Evolutionary conservation across 1,140 invertebrate genomes (phyloP).

Genomic region (Pseudomyrmex sp.): DNA sequence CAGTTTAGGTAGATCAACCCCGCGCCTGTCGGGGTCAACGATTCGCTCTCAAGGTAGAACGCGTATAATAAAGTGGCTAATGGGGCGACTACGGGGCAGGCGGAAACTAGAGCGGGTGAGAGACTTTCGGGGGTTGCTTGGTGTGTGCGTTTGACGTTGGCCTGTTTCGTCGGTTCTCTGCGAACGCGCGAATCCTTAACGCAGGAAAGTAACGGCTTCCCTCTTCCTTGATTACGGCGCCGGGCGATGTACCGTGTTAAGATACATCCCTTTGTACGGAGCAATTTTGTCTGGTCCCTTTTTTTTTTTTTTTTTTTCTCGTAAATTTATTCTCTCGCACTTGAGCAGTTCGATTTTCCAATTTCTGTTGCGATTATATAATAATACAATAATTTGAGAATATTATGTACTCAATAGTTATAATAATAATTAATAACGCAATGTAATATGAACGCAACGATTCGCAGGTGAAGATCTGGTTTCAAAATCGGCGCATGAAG

Average conservation of each 20-base stretch:
- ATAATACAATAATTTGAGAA: too few relatives aligned
- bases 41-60: conserved; percentile 69
- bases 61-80: conserved; percentile 71
- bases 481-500: conserved; percentile 98
- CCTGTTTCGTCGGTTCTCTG: conserved; percentile 64
- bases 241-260: background rate
- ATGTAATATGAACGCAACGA: too few relatives aligned
- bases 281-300: too few relatives aligned
- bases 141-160: conserved; percentile 77
- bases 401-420: too few relatives aligned
- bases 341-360: too few relatives aligned
- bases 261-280: background rate
- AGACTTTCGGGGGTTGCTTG: conserved; percentile 64
- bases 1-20: conserved; percentile 79
- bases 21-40: conserved; percentile 60
- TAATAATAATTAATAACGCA: too few relatives aligned
- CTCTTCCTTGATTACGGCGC: conserved; percentile 9
- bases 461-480: conserved; percentile 97
- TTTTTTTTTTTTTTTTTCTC: too few relatives aligned
- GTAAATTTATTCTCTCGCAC: too few relatives aligned
- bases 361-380: too few relatives aligned
- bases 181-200: conserved; percentile 75
- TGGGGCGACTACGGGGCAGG: conserved; percentile 23
- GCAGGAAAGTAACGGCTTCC: conserved; percentile 69
- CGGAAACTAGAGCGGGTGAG: conserved; percentile 20